Percentiles rank a stretch among this genome's conserved stretches.
Conservation (phyloP, 1,140 invertebrate genomes). For the Ips typographus region DNA sequence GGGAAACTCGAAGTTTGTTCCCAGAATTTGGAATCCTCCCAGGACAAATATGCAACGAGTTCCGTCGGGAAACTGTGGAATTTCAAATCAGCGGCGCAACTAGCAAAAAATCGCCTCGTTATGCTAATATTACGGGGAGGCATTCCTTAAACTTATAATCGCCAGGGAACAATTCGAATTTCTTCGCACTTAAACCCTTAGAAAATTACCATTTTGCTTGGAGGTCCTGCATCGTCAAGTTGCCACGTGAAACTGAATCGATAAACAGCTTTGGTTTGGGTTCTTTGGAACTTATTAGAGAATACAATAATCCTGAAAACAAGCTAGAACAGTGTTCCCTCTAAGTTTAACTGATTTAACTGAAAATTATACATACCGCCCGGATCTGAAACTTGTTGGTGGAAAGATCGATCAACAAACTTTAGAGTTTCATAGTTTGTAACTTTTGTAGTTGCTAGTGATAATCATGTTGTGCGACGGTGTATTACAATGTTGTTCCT, state of each 20-base stretch:
- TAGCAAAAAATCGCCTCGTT: neutral
- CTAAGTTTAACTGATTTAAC: neutral
- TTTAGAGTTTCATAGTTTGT: neutral
- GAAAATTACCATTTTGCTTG: neutral
- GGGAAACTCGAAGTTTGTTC: neutral
- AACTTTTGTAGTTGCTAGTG: neutral
- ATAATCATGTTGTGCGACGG: neutral
- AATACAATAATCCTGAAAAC: neutral
- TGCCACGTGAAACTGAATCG: neutral
- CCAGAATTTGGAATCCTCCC: neutral
- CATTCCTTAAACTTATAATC: conserved; percentile 3
- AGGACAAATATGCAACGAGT: neutral
- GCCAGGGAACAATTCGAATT: neutral
- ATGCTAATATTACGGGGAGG: neutral
- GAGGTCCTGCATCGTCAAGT: neutral
- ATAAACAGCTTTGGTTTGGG: neutral
- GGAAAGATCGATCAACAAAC: neutral
- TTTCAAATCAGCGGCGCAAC: neutral
- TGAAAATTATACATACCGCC: neutral
- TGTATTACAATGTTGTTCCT: neutral
- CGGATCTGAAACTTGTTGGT: neutral
- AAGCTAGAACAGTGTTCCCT: neutral
- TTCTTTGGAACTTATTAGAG: neutral
- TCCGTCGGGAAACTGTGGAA: neutral
- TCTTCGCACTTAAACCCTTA: neutral